Percentiles rank a stretch among this genome's conserved stretches.
phyloP scores from a whole-genome alignment of 2,113 vertebrate genomes.

The Thalassarche chlororhynchos region DNA sequence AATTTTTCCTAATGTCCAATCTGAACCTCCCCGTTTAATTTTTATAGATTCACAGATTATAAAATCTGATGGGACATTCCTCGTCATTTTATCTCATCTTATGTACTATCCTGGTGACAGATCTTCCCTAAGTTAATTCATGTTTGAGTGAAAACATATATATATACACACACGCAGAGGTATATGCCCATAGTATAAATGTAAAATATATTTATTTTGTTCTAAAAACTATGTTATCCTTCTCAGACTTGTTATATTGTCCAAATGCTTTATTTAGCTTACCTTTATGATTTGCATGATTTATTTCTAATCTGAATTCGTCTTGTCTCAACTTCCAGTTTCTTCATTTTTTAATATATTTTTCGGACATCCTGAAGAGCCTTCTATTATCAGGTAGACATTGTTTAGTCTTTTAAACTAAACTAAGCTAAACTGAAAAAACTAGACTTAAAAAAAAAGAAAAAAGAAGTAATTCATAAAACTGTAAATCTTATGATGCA shows the following conservation, averaged over 20 bases:
- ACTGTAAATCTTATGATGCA: neutral
- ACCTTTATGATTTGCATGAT: neutral
- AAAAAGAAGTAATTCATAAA: neutral
- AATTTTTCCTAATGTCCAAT: no score
- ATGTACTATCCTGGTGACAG: neutral
- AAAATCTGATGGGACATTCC: neutral
- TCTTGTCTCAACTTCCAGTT: neutral
- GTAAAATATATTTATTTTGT: neutral
- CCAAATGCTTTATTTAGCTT: neutral
- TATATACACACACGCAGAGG: rapidly evolving
- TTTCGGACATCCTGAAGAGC: neutral
- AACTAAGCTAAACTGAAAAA: neutral
- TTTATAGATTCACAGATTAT: neutral
- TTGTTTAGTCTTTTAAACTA: neutral
- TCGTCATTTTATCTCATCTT: neutral
- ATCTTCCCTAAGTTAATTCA: neutral
- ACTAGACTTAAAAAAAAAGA: neutral
- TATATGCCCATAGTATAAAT: neutral
- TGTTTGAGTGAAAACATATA: neutral
- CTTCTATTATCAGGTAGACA: neutral
- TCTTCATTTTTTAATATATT: neutral
- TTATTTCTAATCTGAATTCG: neutral
- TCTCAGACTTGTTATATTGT: neutral
- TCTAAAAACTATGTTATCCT: neutral
- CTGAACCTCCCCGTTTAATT: no score